A percentile compares a stretch with the other conserved stretches of the same genome.
phyloP scores from a whole-genome alignment of 2,888 invertebrate species.

The Oegoconia quadripuncta region DNA sequence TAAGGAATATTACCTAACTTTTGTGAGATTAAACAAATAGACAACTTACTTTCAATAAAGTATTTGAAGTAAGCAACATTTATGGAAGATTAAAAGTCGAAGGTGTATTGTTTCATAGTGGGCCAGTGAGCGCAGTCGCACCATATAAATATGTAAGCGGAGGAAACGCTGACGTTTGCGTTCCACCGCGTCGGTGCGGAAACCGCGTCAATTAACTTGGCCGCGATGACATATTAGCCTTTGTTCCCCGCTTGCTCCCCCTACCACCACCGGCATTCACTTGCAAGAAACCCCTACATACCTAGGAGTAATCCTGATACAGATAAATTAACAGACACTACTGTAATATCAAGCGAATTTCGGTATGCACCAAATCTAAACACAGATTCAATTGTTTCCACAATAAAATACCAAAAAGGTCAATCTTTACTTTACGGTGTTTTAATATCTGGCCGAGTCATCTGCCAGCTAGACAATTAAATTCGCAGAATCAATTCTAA shows the following conservation, averaged over 20 bases:
- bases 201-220: slow-evolving; percentile 77
- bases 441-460: slow-evolving; percentile 57
- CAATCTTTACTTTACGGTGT: slow-evolving; percentile 29
- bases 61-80: neutral
- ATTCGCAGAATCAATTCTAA: slow-evolving; percentile 63
- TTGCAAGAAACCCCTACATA: slow-evolving; percentile 49
- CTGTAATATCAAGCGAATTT: neutral
- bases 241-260: slow-evolving; percentile 55
- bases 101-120: slow-evolving; percentile 34
- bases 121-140: slow-evolving; percentile 37
- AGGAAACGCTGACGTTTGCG: slow-evolving; percentile 68
- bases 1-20: too few species aligned
- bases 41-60: too few species aligned
- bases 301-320: slow-evolving; percentile 18
- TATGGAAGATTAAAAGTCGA: slow-evolving; percentile 31
- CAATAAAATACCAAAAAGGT: neutral
- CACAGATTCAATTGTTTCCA: neutral
- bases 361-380: slow-evolving; percentile 22
- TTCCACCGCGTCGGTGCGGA: slow-evolving; percentile 71
- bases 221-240: slow-evolving; percentile 76
- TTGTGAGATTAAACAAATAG: too few species aligned
- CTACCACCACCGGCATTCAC: slow-evolving; percentile 43
- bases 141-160: slow-evolving; percentile 69
- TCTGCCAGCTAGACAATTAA: slow-evolving; percentile 64
- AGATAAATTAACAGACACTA: slow-evolving; percentile 21